Percentiles rank a stretch among this genome's conserved stretches.
phyloP scores from a whole-genome alignment of 2,797 vertebrate genomes.

The Trachurus trachurus region DNA sequence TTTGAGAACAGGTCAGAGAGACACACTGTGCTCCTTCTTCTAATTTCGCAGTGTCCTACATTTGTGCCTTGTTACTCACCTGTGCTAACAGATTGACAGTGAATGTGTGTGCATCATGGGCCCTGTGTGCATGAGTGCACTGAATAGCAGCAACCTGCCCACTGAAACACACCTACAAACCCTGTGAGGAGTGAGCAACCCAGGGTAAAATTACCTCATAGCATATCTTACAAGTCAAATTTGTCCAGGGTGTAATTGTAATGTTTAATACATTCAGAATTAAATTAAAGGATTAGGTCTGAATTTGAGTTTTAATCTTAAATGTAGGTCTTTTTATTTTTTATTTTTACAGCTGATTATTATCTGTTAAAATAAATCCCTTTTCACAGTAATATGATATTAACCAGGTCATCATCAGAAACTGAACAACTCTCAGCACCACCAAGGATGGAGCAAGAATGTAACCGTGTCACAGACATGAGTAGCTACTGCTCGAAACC shows the following conservation, averaged over 20 bases:
- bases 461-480: constrained; percentile 8
- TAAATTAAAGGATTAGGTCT: neutral
- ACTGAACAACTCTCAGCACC: neutral
- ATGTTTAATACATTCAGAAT: neutral
- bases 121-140: neutral
- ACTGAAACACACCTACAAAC: constrained; percentile 34
- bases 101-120: neutral
- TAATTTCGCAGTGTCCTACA: neutral
- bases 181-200: constrained; percentile 8
- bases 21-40: neutral
- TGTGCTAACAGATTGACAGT: neutral
- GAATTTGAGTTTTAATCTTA: neutral
- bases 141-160: constrained; percentile 43
- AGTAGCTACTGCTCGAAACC: neutral
- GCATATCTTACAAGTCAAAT: neutral
- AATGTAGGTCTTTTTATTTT: too few species aligned
- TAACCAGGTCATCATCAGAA: constrained; percentile 20
- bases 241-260: neutral
- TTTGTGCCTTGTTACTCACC: neutral
- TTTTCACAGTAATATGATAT: neutral
- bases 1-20: neutral
- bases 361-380: accelerated
- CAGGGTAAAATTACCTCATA: neutral
- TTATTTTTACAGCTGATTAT: neutral
- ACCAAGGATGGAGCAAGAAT: neutral